These are phyloP conservation scores for Schizaphis graminum DNA, from an alignment of 2,888 invertebrate genomes.

Conservation along the genomic window DNA sequence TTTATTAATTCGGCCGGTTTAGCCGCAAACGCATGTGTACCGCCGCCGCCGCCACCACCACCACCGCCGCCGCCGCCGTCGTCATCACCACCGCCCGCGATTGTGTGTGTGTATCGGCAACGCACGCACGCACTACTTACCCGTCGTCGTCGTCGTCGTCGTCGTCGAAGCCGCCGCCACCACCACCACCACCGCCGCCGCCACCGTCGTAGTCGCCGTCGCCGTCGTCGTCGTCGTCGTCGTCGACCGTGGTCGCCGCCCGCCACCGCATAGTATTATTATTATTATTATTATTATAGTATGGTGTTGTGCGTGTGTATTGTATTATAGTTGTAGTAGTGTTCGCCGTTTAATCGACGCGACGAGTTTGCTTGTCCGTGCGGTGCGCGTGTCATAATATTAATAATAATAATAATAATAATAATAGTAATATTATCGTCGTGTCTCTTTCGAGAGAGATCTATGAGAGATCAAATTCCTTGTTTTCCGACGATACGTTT, in stretches of 20 bases:
- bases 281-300: constrained; percentile 48
- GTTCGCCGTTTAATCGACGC: constrained; percentile 61
- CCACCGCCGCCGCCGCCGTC: not conserved
- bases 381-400: constrained; percentile 10
- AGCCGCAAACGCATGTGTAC: constrained; percentile 65
- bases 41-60: constrained; percentile 29
- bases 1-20: constrained; percentile 66
- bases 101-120: constrained; percentile 62
- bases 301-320: not conserved
- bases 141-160: constrained; percentile 51
- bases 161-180: not conserved
- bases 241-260: constrained; percentile 47
- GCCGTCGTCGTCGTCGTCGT: constrained; percentile 33
- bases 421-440: not conserved
- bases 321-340: constrained; percentile 38
- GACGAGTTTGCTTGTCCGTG: constrained; percentile 38
- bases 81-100: constrained; percentile 1
- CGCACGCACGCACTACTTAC: constrained; percentile 64
- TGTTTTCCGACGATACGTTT: not conserved
- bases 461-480: not conserved
- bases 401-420: constrained; percentile 18
- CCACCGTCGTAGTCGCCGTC: not conserved
- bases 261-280: constrained; percentile 52
- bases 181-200: not conserved
- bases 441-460: not conserved